Percentiles rank a stretch among this genome's conserved stretches.
Conservation (phyloP, 2,888 invertebrate species). For the Halictus quadricinctus region DNA sequence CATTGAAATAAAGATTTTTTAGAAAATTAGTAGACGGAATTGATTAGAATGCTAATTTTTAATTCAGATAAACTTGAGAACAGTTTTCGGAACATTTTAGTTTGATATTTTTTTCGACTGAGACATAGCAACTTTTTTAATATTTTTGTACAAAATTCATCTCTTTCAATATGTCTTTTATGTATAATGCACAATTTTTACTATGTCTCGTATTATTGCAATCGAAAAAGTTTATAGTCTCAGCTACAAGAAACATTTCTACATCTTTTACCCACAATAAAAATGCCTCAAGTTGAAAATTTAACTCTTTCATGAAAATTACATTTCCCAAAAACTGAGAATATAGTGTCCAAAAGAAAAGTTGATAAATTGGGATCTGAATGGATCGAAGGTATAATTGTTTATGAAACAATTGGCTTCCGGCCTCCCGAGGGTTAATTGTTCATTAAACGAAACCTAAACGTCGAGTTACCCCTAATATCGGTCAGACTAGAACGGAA, state of each 20-base stretch:
- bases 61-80: too few species aligned
- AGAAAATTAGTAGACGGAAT: too few species aligned
- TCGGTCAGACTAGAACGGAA: slow-evolving; percentile 64
- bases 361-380: neutral
- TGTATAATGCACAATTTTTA: neutral
- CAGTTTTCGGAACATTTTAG: too few species aligned
- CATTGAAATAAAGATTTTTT: too few species aligned
- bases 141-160: too few species aligned
- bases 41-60: too few species aligned
- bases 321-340: neutral
- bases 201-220: neutral
- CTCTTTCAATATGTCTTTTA: neutral
- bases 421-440: neutral
- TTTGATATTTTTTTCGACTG: too few species aligned
- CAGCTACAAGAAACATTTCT: neutral
- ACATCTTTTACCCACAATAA: neutral
- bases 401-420: neutral
- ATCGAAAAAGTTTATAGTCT: neutral
- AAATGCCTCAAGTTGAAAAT: neutral
- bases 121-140: too few species aligned
- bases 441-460: slow-evolving; percentile 22
- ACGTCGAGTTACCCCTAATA: slow-evolving; percentile 51
- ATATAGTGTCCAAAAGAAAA: neutral
- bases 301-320: neutral
- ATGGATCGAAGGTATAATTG: neutral